Evolutionary conservation across 1,140 invertebrate species (phyloP).

Genomic region (Bemisia tabaci): DNA sequence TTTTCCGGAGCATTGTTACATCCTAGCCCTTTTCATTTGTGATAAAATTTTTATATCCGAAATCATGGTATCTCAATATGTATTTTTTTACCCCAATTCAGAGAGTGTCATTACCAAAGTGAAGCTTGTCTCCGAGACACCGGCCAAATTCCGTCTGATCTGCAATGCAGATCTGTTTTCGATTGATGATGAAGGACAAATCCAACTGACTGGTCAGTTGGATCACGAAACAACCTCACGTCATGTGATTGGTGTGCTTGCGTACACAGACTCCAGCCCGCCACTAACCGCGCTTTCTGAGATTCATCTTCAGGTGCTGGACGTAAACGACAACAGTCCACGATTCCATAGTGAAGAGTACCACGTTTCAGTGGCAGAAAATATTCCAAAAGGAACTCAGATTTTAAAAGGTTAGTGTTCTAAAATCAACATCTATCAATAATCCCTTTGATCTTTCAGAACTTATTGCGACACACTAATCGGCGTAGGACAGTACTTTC

Average conservation of each 20-base stretch:
- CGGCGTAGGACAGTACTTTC: no score
- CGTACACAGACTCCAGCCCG: constrained; percentile 65
- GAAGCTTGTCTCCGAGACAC: constrained; percentile 42
- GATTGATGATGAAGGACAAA: constrained; percentile 55
- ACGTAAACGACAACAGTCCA: constrained; percentile 84
- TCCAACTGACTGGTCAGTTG: constrained; percentile 51
- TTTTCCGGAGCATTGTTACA: no score
- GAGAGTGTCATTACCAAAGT: constrained; percentile 47
- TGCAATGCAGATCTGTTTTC: constrained; percentile 51
- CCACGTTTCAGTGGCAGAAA: constrained; percentile 60
- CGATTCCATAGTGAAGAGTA: constrained; percentile 74
- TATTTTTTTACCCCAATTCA: constrained; percentile 15
- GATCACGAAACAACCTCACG: constrained; percentile 60
- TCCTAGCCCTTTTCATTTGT: no score
- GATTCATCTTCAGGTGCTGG: constrained; percentile 64
- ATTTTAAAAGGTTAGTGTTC: constrained; percentile 58
- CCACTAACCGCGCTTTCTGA: constrained; percentile 55
- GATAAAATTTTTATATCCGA: no score
- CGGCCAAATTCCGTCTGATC: constrained; percentile 50
- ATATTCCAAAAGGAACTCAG: constrained; percentile 58
- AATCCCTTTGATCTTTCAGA: no score
- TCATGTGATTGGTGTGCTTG: constrained; percentile 63
- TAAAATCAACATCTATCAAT: no score
- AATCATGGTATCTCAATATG: no score
- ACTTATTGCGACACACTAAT: no score